Conservation (phyloP, 2,113 vertebrate genomes). For the Micronycteris hirsuta region DNA sequence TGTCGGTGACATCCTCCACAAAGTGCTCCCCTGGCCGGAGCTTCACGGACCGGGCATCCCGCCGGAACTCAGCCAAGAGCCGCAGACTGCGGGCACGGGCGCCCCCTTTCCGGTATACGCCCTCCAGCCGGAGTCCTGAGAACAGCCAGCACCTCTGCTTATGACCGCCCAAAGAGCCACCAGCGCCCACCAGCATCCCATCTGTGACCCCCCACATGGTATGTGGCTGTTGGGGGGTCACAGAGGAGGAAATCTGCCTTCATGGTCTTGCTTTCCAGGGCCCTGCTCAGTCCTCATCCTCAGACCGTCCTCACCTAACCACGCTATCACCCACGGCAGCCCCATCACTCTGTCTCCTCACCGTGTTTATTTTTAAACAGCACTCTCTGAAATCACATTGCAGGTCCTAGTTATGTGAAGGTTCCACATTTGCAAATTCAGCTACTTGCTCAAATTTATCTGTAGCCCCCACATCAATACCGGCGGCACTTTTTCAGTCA, state of each 20-base stretch:
- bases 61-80: conserved; percentile 96
- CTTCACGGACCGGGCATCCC: conserved; percentile 94
- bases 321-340: background rate
- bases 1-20: conserved; percentile 96
- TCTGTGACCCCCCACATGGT: background rate
- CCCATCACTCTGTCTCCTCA: background rate
- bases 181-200: background rate
- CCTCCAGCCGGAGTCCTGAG: conserved; percentile 92
- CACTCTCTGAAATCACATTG: background rate
- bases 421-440: background rate
- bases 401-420: background rate
- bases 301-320: background rate
- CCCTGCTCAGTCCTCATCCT: background rate
- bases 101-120: conserved; percentile 96
- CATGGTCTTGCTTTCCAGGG: background rate
- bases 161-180: background rate
- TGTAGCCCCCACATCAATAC: conserved; percentile 1
- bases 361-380: conserved; percentile 11
- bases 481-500: background rate
- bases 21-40: conserved; percentile 95
- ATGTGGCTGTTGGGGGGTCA: background rate
- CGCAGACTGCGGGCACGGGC: conserved; percentile 94
- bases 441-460: conserved; percentile 10
- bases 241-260: background rate
- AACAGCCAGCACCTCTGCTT: conserved; percentile 21